A percentile compares a stretch with the other conserved stretches of the same genome.
These are phyloP conservation scores for Drosophila dunni DNA, from an alignment of 1,140 invertebrate species.

Conservation along the genomic window DNA sequence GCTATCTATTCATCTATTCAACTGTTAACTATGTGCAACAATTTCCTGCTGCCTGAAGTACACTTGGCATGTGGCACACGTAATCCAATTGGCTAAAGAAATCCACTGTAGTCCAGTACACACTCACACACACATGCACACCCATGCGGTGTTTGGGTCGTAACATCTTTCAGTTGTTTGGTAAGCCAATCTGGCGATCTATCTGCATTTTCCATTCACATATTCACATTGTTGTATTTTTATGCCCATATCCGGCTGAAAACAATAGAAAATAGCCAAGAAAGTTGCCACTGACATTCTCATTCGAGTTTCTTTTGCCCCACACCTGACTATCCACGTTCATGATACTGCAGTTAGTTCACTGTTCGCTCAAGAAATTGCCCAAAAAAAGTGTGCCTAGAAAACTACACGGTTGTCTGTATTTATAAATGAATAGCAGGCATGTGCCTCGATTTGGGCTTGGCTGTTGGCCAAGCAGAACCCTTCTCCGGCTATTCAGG, in stretches of 20 bases:
- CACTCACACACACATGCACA: no score
- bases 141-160: neutral
- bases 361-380: slow-evolving; percentile 30
- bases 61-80: slow-evolving; percentile 20
- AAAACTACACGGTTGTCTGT: slow-evolving; percentile 39
- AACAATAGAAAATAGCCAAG: slow-evolving; percentile 50
- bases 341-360: neutral
- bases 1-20: slow-evolving; percentile 24
- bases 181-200: slow-evolving; percentile 49
- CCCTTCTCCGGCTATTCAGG: neutral
- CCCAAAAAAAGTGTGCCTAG: slow-evolving; percentile 22
- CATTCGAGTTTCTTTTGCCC: neutral
- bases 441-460: slow-evolving; percentile 32
- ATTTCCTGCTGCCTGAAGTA: slow-evolving; percentile 10
- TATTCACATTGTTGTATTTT: slow-evolving; percentile 51
- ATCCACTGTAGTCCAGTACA: neutral
- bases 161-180: slow-evolving; percentile 15
- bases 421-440: slow-evolving; percentile 62
- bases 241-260: slow-evolving; percentile 58
- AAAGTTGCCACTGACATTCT: slow-evolving; percentile 28
- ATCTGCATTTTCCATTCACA: slow-evolving; percentile 43
- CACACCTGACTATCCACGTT: neutral
- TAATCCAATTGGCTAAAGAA: slow-evolving; percentile 15
- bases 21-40: slow-evolving; percentile 40
- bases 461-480: slow-evolving; percentile 48